These are phyloP conservation scores for Erythrocercus mccallii DNA, from an alignment of 2,113 vertebrate genomes.

Conservation along the genomic window DNA sequence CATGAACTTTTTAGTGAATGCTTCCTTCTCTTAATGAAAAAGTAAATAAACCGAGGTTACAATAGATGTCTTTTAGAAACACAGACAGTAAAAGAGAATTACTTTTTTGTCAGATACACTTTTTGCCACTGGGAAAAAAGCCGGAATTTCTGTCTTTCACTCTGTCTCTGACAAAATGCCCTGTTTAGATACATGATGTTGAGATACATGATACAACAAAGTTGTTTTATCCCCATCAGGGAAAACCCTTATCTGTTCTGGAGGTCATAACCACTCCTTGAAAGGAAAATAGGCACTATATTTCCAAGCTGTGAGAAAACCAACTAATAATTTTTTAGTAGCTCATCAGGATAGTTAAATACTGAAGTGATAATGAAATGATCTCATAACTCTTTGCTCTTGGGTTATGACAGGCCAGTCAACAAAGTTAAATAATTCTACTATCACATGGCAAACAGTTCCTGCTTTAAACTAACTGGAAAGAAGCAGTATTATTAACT, in stretches of 20 bases:
- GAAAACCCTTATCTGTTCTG: neutral
- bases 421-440: neutral
- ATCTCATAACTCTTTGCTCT: neutral
- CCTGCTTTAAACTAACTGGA: neutral
- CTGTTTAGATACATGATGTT: neutral
- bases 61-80: neutral
- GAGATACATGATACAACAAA: neutral
- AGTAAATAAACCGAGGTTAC: neutral
- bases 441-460: neutral
- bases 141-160: neutral
- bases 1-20: neutral
- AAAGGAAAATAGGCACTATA: neutral
- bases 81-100: neutral
- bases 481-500: neutral
- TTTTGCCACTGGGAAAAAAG: neutral
- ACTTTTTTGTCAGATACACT: neutral
- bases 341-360: neutral
- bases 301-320: slow-evolving; percentile 20
- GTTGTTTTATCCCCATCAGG: neutral
- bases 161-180: neutral
- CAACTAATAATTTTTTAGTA: neutral
- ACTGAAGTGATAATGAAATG: slow-evolving; percentile 12
- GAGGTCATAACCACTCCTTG: slow-evolving; percentile 4
- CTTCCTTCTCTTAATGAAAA: neutral
- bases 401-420: neutral